Evolutionary conservation across 2,113 vertebrate species (phyloP).

Genomic region (Lynx canadensis): DNA sequence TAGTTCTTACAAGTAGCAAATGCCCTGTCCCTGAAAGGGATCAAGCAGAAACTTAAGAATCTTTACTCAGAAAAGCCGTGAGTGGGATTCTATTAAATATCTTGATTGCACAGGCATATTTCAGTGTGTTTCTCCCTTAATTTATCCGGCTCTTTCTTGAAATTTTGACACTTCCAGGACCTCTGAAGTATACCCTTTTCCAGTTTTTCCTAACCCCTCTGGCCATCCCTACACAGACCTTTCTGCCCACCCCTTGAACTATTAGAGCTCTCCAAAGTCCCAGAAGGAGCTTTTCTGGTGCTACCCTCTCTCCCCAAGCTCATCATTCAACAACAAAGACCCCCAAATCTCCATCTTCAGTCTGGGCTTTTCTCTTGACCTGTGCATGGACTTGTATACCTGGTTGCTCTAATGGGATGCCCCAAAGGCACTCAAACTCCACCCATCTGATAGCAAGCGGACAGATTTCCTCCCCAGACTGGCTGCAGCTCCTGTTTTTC

Average conservation of each 20-base stretch:
- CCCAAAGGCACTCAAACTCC: not conserved
- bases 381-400: not conserved
- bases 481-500: not conserved
- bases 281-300: not conserved
- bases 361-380: not conserved
- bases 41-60: not conserved
- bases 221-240: not conserved
- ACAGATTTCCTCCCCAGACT: not conserved
- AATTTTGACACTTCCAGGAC: not conserved
- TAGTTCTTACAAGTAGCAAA: not conserved
- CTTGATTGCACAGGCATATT: not conserved
- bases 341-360: not conserved
- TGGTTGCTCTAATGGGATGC: not conserved
- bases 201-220: not conserved
- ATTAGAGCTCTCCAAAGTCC: not conserved
- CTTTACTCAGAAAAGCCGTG: not conserved
- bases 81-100: not conserved
- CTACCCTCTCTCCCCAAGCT: fast-evolving
- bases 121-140: not conserved
- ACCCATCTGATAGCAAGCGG: not conserved
- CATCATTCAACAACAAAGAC: not conserved
- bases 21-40: not conserved
- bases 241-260: not conserved
- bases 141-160: not conserved
- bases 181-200: not conserved